Evolutionary conservation across 2,797 vertebrate species (phyloP).

Genomic region (Pseudotriccus pelzelni): DNA sequence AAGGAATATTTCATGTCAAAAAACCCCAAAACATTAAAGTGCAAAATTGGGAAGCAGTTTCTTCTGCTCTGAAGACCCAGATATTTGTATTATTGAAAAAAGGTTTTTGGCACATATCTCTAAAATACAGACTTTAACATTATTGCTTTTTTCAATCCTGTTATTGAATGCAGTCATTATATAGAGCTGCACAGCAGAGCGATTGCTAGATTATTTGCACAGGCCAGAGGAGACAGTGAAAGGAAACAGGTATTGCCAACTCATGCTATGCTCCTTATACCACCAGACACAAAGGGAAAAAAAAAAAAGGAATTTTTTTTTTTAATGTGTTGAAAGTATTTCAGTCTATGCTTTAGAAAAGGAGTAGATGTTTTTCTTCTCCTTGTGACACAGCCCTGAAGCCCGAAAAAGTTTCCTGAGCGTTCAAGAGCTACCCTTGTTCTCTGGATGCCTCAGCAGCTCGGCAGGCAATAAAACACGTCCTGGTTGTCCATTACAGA

Average conservation of each 20-base stretch:
- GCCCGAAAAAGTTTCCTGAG: not conserved
- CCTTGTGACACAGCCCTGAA: not conserved
- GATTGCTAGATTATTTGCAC: not conserved
- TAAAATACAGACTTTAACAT: not conserved
- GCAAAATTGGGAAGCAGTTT: not conserved
- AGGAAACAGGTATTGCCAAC: not conserved
- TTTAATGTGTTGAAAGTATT: not conserved
- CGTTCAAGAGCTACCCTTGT: not conserved
- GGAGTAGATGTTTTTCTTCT: not conserved
- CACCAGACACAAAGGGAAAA: not conserved
- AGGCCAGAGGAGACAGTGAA: not conserved
- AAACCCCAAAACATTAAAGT: not conserved
- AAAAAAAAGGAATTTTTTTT: not conserved
- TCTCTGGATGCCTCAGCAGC: not conserved
- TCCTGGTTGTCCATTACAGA: not conserved
- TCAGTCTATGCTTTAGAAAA: not conserved
- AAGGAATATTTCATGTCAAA: slow-evolving; percentile 45
- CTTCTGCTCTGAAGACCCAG: not conserved
- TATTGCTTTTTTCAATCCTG: not conserved
- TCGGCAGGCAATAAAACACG: not conserved
- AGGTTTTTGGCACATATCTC: not conserved
- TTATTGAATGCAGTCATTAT: not conserved
- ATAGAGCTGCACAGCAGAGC: not conserved
- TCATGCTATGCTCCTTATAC: not conserved
- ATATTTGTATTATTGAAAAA: not conserved